These are phyloP conservation scores for Crambe crambe DNA, from an alignment of 37 sponge, comb jelly and placozoan species.

Conservation along the genomic window DNA sequence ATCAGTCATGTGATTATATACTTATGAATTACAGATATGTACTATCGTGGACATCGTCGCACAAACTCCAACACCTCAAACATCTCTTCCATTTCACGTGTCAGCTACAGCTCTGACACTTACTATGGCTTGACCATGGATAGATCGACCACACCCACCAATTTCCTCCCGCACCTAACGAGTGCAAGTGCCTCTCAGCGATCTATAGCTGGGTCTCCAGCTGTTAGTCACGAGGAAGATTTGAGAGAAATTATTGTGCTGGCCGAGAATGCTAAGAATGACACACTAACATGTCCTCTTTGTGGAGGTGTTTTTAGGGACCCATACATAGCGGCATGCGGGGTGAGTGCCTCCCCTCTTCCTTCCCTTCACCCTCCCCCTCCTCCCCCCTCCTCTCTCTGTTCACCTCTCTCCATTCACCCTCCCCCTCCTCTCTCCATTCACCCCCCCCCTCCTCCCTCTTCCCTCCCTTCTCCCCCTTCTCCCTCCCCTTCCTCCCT, in stretches of 20 bases:
- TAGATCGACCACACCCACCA: slow-evolving; percentile 37
- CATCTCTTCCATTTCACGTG: slow-evolving; percentile 40
- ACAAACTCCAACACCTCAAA: slow-evolving; percentile 67
- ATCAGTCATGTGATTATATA: too few species aligned
- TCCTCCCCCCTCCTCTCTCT: too few species aligned
- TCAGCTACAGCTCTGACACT: slow-evolving; percentile 56
- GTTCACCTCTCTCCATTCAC: too few species aligned
- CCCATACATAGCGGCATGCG: slow-evolving; percentile 88
- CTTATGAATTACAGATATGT: too few species aligned
- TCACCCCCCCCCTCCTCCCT: too few species aligned
- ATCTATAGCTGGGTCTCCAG: slow-evolving; percentile 41
- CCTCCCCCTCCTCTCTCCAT: too few species aligned
- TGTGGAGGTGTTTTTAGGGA: slow-evolving; percentile 81
- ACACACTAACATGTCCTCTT: slow-evolving; percentile 78
- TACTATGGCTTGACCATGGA: slow-evolving; percentile 24
- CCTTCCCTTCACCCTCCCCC: not conserved
- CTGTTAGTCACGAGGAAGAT: slow-evolving; percentile 46
- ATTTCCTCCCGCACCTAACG: slow-evolving; percentile 16
- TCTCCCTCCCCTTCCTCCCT: not conserved
- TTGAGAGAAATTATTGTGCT: slow-evolving; percentile 65
- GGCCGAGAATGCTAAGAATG: slow-evolving; percentile 61
- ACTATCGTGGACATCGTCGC: slow-evolving; percentile 48
- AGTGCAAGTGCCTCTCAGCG: slow-evolving; percentile 34
- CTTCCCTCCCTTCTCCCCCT: not conserved
- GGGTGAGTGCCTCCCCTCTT: slow-evolving; percentile 57